Percentiles rank a stretch among this genome's conserved stretches.
Conservation (phyloP, 64 coral and sea anemone genomes). For the Cladopsammia gracilis region DNA sequence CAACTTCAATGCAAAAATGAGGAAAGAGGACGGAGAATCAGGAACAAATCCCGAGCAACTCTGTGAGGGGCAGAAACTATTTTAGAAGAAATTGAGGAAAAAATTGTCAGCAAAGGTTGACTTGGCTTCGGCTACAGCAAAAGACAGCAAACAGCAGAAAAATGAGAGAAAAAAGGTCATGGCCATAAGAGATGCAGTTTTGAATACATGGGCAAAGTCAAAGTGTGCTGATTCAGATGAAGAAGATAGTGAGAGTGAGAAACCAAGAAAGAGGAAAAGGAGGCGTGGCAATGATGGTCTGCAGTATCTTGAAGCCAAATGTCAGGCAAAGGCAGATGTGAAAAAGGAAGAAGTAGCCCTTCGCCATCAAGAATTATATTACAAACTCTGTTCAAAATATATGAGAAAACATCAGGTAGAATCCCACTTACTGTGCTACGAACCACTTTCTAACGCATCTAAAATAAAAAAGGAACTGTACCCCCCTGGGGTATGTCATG, state of each 20-base stretch:
- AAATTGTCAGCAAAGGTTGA: slow-evolving; percentile 39
- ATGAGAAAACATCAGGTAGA: not conserved
- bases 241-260: slow-evolving; percentile 26
- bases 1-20: slow-evolving; percentile 72
- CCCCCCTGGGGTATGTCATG: not conserved
- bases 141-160: slow-evolving; percentile 41
- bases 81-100: slow-evolving; percentile 69
- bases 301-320: slow-evolving; percentile 64
- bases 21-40: slow-evolving; percentile 51
- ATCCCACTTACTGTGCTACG: not conserved
- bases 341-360: slow-evolving; percentile 42
- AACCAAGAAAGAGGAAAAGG: slow-evolving; percentile 65
- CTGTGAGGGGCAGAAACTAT: slow-evolving; percentile 26
- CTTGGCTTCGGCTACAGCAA: slow-evolving; percentile 11
- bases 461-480: not conserved
- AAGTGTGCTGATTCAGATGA: slow-evolving; percentile 25
- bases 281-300: slow-evolving; percentile 42
- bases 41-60: slow-evolving; percentile 22
- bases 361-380: not conserved
- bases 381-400: slow-evolving; percentile 19
- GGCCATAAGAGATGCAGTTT: slow-evolving; percentile 53
- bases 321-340: slow-evolving; percentile 17
- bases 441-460: slow-evolving; percentile 33
- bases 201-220: slow-evolving; percentile 53
- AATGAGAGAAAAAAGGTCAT: slow-evolving; percentile 65